These are phyloP conservation scores for Dissostichus mawsoni DNA, from an alignment of 2,113 vertebrate genomes.

Conservation along the genomic window DNA sequence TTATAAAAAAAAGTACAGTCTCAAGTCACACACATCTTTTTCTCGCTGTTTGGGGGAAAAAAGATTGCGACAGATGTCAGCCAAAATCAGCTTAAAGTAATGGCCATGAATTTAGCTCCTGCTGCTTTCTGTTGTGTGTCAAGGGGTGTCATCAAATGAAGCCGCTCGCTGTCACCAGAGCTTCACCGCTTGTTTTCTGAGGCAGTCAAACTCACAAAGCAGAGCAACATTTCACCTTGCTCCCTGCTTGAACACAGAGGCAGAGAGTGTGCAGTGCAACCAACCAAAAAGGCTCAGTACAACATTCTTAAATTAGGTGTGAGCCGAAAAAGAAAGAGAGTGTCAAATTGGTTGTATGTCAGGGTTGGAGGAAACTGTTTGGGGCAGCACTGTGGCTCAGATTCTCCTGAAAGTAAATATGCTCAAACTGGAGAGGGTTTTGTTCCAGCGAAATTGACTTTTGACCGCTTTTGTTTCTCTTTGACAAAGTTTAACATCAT, in stretches of 20 bases:
- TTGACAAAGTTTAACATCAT: conserved; percentile 1
- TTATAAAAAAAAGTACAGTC: conserved; percentile 22
- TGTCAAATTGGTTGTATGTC: conserved; percentile 19
- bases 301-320: conserved; percentile 39
- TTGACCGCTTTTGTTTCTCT: conserved; percentile 32
- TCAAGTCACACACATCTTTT: conserved; percentile 29
- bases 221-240: conserved; percentile 55
- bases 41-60: conserved; percentile 1
- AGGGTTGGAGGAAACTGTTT: conserved; percentile 12
- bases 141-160: conserved; percentile 38
- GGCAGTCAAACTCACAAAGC: conserved; percentile 58
- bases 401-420: neutral
- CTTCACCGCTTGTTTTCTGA: conserved; percentile 40
- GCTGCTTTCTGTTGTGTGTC: conserved; percentile 46
- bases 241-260: conserved; percentile 20
- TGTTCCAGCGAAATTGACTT: conserved; percentile 13
- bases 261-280: conserved; percentile 17
- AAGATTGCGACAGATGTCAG: conserved; percentile 35
- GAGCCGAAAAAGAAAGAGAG: conserved; percentile 17
- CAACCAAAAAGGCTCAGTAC: conserved; percentile 26
- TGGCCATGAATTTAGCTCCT: conserved; percentile 33
- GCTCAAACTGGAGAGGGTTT: neutral
- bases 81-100: conserved; percentile 47
- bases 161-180: conserved; percentile 39
- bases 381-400: neutral